Evolutionary conservation across 2,888 invertebrate genomes (phyloP), one percentile per base, ranked within the genome.

Genomic region (Rhogogaster chlorosoma): DNA sequence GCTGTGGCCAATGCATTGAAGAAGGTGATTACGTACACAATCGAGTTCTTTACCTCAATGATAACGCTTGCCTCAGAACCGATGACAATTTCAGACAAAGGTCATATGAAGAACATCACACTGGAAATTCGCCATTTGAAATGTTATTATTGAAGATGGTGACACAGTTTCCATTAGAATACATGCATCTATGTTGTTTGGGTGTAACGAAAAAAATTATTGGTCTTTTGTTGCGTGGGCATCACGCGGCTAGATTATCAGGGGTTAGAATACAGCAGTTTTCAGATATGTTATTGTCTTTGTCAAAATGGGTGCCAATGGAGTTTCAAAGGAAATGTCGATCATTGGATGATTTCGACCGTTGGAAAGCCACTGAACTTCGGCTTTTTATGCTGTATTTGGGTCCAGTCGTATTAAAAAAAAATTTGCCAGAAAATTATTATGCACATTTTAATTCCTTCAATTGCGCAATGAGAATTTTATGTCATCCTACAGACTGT

Each of bases 141-240:
- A 84, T 84, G 85, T 57, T 85, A 45, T 61, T 73, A 80, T 83
- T 89, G 64, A 87, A 86, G 12, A 88, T 90, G 88, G 86, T 89
- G n/a, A n/a, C n/a, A n/a, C n/a, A n/a, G n/a, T n/a, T n/a, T n/a
- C n/a, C n/a, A n/a, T n/a, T n/a, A n/a, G 89, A 89, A 84, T 86
- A 88, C n/a, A 89, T 89, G 89, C 89, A 90, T 82, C 71, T 87
- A 9, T 86, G 88, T 82, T 89, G 89, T 86, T 84, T 87, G 38
- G 88, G 87, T 36, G 86, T 88, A 18, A 86, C 78, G 32, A 73
- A 42, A 42, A 73, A 73, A 22, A 0, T 73, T 10, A 73, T 15
- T 9, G 26, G 15, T 45, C 80, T 61, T 70, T 85, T 32, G 64
- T 80, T n/a, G 77, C 83, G 53, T 85, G 86, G 73, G 12, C 73